Conservation (phyloP, 2,113 vertebrate species). For the Himantopus leucocephalus region DNA sequence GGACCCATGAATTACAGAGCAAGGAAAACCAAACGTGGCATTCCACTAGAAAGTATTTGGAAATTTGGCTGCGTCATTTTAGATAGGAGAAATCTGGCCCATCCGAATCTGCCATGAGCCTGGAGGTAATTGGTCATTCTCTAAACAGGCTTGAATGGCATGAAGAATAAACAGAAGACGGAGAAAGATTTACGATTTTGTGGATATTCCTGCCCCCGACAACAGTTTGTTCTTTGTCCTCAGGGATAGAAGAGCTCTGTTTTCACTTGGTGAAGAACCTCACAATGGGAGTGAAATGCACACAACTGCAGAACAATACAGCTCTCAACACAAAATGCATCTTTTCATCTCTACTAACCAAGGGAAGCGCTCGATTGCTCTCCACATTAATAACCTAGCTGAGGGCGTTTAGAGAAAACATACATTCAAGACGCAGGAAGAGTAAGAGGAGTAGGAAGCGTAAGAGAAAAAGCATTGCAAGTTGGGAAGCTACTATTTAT, state of each 20-base stretch:
- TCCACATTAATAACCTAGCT: neutral
- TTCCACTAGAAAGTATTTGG: neutral
- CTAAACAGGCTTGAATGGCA: neutral
- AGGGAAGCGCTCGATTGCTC: neutral
- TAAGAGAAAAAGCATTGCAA: neutral
- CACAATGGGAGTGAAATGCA: neutral
- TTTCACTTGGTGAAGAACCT: neutral
- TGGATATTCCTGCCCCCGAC: neutral
- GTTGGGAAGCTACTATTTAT: neutral
- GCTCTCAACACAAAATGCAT: neutral
- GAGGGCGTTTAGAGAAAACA: neutral
- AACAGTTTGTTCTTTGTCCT: slow-evolving; percentile 26
- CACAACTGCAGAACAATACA: neutral
- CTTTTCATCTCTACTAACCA: neutral
- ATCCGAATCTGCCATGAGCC: neutral
- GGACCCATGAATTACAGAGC: neutral
- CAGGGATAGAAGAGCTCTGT: slow-evolving; percentile 33
- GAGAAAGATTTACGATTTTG: neutral
- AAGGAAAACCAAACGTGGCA: neutral
- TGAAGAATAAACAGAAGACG: neutral
- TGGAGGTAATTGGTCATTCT: neutral
- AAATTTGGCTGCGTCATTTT: neutral
- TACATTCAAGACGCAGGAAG: neutral
- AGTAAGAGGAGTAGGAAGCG: neutral
- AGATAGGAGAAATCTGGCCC: neutral